Evolutionary conservation across 1,140 invertebrate genomes (phyloP).

Genomic region (Ceratosolen solmsi): DNA sequence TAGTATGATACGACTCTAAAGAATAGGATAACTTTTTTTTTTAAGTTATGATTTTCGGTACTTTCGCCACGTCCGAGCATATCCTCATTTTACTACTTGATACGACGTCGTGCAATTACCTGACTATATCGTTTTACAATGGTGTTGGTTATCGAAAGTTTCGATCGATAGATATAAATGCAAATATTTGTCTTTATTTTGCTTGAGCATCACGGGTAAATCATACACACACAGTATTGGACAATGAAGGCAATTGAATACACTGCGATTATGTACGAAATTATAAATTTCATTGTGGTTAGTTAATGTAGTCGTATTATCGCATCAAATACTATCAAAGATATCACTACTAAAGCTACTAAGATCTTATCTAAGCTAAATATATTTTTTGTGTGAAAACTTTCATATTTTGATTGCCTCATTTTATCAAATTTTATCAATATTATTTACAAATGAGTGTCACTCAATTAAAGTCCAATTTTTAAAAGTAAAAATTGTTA

Average conservation of each 20-base stretch:
- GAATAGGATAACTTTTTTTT: not conserved
- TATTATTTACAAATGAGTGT: too few species aligned
- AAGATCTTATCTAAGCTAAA: not conserved
- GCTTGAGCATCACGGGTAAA: not conserved
- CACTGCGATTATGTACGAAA: not conserved
- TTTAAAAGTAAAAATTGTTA: too few species aligned
- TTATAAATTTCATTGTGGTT: not conserved
- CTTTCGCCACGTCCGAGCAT: constrained; percentile 30
- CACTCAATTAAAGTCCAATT: too few species aligned
- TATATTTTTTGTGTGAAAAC: not conserved
- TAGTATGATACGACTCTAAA: not conserved
- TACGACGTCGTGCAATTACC: constrained; percentile 2
- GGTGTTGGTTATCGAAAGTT: not conserved
- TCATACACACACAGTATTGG: not conserved
- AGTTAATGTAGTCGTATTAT: not conserved
- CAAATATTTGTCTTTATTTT: not conserved
- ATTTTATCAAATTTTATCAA: too few species aligned
- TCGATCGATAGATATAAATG: not conserved
- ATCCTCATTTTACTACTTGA: constrained; percentile 42
- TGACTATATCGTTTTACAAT: constrained; percentile 11
- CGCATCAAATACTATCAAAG: not conserved
- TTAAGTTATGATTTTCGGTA: not conserved
- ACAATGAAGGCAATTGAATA: not conserved
- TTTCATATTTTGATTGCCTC: not conserved
- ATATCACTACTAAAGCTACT: not conserved